These are phyloP conservation scores for Virgularia gustaviana DNA, from an alignment of 92 coral and sea anemone species.

Conservation along the genomic window DNA sequence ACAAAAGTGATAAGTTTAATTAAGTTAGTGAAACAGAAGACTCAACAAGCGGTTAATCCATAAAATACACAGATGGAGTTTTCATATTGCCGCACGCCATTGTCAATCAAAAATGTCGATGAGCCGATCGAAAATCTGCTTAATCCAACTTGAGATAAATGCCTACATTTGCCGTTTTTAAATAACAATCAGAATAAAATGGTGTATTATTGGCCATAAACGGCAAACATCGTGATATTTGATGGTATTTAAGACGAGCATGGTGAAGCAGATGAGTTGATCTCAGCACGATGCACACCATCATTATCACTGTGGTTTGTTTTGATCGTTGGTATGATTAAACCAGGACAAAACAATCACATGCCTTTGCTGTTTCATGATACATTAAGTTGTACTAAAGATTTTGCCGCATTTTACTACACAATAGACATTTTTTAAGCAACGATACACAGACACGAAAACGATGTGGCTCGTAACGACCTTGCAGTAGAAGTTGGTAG, in stretches of 20 bases:
- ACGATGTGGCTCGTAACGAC: too few relatives aligned
- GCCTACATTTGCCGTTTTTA: background rate
- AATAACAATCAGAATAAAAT: background rate
- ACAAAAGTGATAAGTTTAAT: slow-evolving; percentile 16
- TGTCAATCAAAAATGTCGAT: slow-evolving; percentile 16
- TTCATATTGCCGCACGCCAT: slow-evolving; percentile 17
- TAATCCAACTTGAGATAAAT: slow-evolving; percentile 16
- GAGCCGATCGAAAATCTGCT: slow-evolving; percentile 38
- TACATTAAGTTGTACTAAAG: too few relatives aligned
- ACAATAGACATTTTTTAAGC: too few relatives aligned
- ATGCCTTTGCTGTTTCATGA: too few relatives aligned
- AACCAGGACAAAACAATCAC: slow-evolving; percentile 8
- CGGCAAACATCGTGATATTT: too few relatives aligned
- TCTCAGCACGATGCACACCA: slow-evolving; percentile 30
- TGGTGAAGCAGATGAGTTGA: background rate
- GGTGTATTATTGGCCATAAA: too few relatives aligned
- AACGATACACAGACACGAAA: too few relatives aligned
- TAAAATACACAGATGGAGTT: slow-evolving; percentile 16
- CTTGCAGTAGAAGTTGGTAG: too few relatives aligned
- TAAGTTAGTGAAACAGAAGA: background rate
- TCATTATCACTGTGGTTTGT: slow-evolving; percentile 6
- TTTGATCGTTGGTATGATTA: slow-evolving; percentile 31
- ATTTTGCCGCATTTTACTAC: too few relatives aligned
- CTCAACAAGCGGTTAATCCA: slow-evolving; percentile 21
- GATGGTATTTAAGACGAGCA: too few relatives aligned